Evolutionary conservation across 2,888 invertebrate species (phyloP), one percentile per base, ranked within the genome.

Genomic region (Cephus sareptanus): DNA sequence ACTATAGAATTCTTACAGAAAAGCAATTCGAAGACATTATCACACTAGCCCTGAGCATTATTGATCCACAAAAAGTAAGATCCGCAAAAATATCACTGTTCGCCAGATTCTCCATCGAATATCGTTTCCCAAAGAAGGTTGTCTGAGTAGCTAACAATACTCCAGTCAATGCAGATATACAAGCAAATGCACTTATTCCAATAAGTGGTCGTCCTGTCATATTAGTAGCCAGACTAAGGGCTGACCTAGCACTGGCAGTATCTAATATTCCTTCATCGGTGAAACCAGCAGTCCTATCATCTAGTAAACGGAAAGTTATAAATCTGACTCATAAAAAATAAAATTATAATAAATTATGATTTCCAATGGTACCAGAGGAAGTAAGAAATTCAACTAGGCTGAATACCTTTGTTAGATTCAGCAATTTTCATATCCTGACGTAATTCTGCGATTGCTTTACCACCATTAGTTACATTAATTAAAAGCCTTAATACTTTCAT

Each of bases 11-110:
- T 83, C 83, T 83, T 83, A 91, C 91, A 77, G 91, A 91, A 80
- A 91, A 91, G 77, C 91, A 91, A 81, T 91, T 91, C 11, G 91
- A 90, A 35, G 91, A 90, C 83, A 89, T 89, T 74, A 91, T 88
- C 11, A 91, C 88, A 76, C 89, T 90, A 69, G 87, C 88, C 34
- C 91, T 88, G 75, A 91, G 87, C 88, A 91, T 87, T 33, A 91
- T 77, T 73, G 87, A 87, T 34, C 87, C 89, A 77, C 90, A 90
- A 75, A 90, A 91, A 79, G 75, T 83, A 33, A 91, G 80, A 31
- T 89, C 86, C 1, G 85, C 77, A 23, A 85, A 78, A 33, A 88
- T 82, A 33, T 77, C 83, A 11, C 89, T 84, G 11, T 88, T 83
- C 40, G 82, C 82, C 76, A 91, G 79, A 37, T 88, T 82, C 11